A percentile compares a stretch with the other conserved stretches of the same genome.
These are phyloP conservation scores for Thalassaphorura encarpata DNA, from an alignment of 1,140 invertebrate genomes.

Conservation along the genomic window DNA sequence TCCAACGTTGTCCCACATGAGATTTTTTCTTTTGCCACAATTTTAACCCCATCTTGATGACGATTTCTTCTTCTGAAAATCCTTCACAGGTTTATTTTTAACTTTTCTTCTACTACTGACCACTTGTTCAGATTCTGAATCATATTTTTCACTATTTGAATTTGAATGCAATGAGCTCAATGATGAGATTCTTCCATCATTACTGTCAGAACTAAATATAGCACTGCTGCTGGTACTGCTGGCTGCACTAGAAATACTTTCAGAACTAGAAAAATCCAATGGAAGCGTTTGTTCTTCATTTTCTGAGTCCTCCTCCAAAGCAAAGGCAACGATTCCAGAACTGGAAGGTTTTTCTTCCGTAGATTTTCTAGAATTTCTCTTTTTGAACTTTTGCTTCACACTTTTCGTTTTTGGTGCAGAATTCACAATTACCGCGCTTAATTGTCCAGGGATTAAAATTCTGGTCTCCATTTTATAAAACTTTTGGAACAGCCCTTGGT, in stretches of 20 bases:
- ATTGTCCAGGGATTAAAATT: conserved; percentile 19
- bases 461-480: conserved; percentile 24
- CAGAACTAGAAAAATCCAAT: no score
- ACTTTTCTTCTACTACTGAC: conserved; percentile 1
- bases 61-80: background rate
- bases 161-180: no score
- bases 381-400: no score
- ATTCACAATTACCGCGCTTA: background rate
- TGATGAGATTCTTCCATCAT: no score
- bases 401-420: background rate
- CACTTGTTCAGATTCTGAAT: background rate
- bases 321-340: no score
- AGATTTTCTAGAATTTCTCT: no score
- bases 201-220: background rate
- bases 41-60: conserved; percentile 6
- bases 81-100: background rate
- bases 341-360: no score
- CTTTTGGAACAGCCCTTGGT: no score
- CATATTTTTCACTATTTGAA: background rate
- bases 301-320: background rate
- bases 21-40: conserved; percentile 14
- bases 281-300: no score
- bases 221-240: no score
- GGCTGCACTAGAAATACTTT: no score
- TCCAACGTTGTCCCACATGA: conserved; percentile 11